Evolutionary conservation across 2,888 invertebrate genomes (phyloP).

Genomic region (Sipha maydis): DNA sequence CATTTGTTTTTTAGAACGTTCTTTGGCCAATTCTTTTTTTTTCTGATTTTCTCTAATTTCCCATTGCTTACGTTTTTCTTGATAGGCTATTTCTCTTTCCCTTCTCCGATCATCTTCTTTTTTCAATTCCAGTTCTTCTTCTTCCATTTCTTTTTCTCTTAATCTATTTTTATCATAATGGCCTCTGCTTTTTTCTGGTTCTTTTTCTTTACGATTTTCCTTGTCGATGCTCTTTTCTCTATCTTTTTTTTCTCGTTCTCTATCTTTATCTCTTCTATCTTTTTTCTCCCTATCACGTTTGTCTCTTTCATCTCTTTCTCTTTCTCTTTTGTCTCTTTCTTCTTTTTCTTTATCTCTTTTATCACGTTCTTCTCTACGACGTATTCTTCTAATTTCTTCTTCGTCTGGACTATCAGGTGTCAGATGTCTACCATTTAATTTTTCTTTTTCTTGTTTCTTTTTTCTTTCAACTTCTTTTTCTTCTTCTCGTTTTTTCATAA

Average conservation of each 20-base stretch:
- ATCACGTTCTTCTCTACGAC: constrained; percentile 59
- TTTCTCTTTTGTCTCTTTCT: constrained; percentile 64
- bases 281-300: constrained; percentile 65
- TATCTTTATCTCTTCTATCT: constrained; percentile 64
- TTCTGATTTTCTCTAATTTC: constrained; percentile 90
- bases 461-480: constrained; percentile 75
- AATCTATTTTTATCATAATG: constrained; percentile 65
- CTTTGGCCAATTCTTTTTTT: constrained; percentile 88
- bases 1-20: constrained; percentile 84
- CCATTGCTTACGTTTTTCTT: constrained; percentile 76
- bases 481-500: constrained; percentile 90
- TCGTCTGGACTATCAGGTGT: constrained; percentile 63
- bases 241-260: constrained; percentile 68
- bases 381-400: constrained; percentile 59
- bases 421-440: constrained; percentile 64
- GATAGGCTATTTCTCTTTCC: constrained; percentile 53
- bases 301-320: constrained; percentile 67
- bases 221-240: constrained; percentile 65
- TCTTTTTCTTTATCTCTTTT: constrained; percentile 63
- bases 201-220: constrained; percentile 60
- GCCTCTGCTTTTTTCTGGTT: constrained; percentile 63
- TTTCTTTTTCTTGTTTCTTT: constrained; percentile 65
- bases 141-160: constrained; percentile 76
- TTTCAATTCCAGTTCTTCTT: constrained; percentile 90
- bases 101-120: constrained; percentile 68